These are phyloP conservation scores for Pedetes capensis DNA, from an alignment of 2,113 vertebrate species.

Conservation along the genomic window DNA sequence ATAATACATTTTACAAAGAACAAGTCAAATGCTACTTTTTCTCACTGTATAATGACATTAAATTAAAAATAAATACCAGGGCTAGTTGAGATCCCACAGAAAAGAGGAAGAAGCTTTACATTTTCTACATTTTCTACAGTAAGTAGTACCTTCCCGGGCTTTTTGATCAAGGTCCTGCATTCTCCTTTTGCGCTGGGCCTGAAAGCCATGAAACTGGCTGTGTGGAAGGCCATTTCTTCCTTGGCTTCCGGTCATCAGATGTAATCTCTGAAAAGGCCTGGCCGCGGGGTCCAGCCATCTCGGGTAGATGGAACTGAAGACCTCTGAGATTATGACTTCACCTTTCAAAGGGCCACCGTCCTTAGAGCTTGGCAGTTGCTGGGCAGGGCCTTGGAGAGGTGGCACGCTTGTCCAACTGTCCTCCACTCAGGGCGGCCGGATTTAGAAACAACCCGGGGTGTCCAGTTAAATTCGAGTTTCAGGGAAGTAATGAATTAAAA, in stretches of 20 bases:
- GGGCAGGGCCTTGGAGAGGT: not conserved
- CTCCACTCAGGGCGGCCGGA: not conserved
- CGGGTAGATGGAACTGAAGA: not conserved
- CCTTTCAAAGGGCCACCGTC: not conserved
- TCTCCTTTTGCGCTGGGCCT: not conserved
- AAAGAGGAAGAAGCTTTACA: not conserved
- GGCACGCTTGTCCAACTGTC: accelerated
- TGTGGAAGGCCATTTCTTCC: not conserved
- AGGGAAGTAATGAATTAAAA: not conserved
- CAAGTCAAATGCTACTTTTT: not conserved
- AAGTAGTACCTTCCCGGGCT: not conserved
- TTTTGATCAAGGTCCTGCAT: not conserved
- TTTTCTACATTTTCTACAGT: too few relatives aligned
- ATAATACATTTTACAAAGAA: not conserved
- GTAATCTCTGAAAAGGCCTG: not conserved
- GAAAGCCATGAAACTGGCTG: accelerated
- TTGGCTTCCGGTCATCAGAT: not conserved
- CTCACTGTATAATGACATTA: not conserved
- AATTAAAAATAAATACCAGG: not conserved
- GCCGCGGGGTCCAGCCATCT: not conserved
- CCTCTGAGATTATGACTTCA: not conserved
- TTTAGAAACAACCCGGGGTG: not conserved
- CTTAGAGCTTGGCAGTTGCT: not conserved
- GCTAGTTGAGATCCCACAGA: not conserved
- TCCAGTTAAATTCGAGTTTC: not conserved